Conservation (phyloP, 2,113 vertebrate species). For the Narcine bancroftii region DNA sequence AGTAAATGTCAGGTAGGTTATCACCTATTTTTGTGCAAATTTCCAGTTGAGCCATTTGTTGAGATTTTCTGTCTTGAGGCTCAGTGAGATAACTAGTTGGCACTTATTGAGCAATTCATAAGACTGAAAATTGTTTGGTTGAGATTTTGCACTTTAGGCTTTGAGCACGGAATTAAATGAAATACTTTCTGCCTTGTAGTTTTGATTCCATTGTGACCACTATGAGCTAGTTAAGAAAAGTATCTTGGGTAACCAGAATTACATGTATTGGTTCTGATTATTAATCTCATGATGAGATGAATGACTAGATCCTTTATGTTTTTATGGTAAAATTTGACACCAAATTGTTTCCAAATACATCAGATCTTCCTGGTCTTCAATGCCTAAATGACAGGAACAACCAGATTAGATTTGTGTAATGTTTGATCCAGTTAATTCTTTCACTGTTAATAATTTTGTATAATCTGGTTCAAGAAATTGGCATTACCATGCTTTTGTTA, state of each 20-base stretch:
- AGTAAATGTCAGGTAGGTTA: conserved; percentile 48
- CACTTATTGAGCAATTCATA: background rate
- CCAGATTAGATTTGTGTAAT: too few species aligned
- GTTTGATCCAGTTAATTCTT: background rate
- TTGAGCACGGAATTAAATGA: background rate
- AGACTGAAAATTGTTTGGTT: background rate
- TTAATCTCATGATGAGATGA: background rate
- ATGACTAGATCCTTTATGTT: background rate
- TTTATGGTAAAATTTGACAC: background rate
- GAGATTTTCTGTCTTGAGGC: background rate
- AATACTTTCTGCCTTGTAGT: background rate
- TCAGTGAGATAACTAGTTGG: background rate
- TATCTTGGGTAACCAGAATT: background rate
- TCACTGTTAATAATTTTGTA: background rate
- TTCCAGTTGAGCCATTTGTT: background rate
- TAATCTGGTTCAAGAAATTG: background rate
- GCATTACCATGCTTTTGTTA: background rate
- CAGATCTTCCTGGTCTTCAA: background rate
- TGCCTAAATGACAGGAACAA: background rate
- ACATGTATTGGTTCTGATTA: background rate
- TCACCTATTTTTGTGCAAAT: background rate
- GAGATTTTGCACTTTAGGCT: background rate
- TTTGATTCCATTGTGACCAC: background rate
- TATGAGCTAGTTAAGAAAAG: background rate
- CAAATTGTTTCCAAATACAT: background rate